A percentile compares a stretch with the other conserved stretches of the same genome.
These are phyloP conservation scores for Cryptocephalus primarius DNA, from an alignment of 2,888 invertebrate genomes.

Conservation along the genomic window DNA sequence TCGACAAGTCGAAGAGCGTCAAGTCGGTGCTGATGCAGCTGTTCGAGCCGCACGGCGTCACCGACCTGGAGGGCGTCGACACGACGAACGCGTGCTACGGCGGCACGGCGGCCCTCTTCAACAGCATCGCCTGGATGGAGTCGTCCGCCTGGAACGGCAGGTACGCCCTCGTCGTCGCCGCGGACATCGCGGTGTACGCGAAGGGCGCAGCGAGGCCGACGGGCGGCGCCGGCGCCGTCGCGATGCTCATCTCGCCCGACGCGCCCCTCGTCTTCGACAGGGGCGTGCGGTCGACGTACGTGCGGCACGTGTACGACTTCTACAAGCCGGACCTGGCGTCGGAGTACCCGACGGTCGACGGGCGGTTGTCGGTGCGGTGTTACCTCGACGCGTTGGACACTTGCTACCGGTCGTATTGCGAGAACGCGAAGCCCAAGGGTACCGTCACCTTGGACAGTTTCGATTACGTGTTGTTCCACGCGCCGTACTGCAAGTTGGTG, in stretches of 20 bases:
- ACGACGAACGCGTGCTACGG: conserved; percentile 98
- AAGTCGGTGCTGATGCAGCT: conserved; percentile 96
- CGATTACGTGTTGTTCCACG: conserved; percentile 82
- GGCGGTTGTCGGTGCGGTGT: conserved; percentile 86
- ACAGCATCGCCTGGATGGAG: conserved; percentile 93
- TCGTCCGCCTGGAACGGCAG: conserved; percentile 93
- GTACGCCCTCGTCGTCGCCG: conserved; percentile 86
- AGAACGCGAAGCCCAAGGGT: conserved; percentile 51
- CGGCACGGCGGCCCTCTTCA: conserved; percentile 94
- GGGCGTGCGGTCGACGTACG: conserved; percentile 75
- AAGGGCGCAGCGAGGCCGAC: conserved; percentile 91
- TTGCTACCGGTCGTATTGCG: conserved; percentile 77
- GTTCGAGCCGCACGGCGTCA: conserved; percentile 79
- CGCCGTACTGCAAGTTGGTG: conserved; percentile 93
- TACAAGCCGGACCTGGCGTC: conserved; percentile 93
- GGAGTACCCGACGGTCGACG: conserved; percentile 94
- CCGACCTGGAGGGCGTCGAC: conserved; percentile 92
- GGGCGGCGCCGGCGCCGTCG: conserved; percentile 95
- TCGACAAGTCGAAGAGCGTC: conserved; percentile 98
- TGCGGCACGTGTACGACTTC: conserved; percentile 95
- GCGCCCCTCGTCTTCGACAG: conserved; percentile 89
- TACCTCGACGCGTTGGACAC: conserved; percentile 88
- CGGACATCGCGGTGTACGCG: conserved; percentile 95
- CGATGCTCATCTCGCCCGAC: conserved; percentile 90
- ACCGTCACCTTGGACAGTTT: conserved; percentile 54